Conservation (phyloP, 2,113 vertebrate genomes). For the Odontophorus gujanensis region DNA sequence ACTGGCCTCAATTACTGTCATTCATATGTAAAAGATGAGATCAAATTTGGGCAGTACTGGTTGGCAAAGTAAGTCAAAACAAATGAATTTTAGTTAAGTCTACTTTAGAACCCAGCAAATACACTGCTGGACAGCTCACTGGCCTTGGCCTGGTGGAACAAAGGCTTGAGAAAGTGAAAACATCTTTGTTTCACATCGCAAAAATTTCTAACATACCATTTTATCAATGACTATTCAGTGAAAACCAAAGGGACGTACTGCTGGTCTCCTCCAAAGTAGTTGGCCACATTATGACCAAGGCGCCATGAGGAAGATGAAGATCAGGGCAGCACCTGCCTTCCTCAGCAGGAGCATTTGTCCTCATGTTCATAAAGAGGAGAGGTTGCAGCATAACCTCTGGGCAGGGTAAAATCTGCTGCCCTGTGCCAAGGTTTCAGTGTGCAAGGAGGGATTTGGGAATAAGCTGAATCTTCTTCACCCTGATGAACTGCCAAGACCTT, state of each 20-base stretch:
- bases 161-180: background rate
- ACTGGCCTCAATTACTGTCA: accelerated
- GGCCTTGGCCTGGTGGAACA: background rate
- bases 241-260: background rate
- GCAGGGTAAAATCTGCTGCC: background rate
- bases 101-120: background rate
- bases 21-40: background rate
- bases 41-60: background rate
- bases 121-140: background rate
- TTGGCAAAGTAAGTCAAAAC: background rate
- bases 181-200: background rate
- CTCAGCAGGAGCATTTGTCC: accelerated
- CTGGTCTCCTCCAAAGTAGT: background rate
- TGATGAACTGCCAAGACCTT: background rate
- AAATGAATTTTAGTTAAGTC: background rate
- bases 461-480: background rate
- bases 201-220: background rate
- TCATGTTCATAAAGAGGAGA: background rate
- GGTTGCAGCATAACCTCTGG: background rate
- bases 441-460: no score
- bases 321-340: background rate
- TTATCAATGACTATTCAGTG: background rate
- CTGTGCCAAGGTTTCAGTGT: background rate
- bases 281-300: accelerated
- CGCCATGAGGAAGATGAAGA: background rate